Evolutionary conservation across 2,113 vertebrate species (phyloP).

Genomic region (Rhinogobius similis): DNA sequence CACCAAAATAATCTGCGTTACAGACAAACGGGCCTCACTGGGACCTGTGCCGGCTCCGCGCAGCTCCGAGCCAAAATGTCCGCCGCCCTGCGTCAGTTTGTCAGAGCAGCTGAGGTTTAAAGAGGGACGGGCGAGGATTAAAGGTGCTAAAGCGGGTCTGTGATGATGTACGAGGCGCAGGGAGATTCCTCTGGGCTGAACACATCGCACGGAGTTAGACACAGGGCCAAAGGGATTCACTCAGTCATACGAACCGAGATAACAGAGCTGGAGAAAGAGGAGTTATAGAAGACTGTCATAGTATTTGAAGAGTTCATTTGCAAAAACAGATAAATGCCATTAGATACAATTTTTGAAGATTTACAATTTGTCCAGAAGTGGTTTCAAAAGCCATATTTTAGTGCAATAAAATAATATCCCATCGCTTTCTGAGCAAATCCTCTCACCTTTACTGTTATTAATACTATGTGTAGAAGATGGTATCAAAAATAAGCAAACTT

Average conservation of each 20-base stretch:
- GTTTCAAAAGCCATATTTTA: no score
- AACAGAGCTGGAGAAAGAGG: background rate
- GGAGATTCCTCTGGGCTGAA: constrained; percentile 28
- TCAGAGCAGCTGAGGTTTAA: background rate
- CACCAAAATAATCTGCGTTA: background rate
- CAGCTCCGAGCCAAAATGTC: constrained; percentile 24
- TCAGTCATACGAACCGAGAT: background rate
- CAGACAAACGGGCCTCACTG: background rate
- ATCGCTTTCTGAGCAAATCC: no score
- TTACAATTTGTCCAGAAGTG: no score
- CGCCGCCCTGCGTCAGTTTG: constrained; percentile 7
- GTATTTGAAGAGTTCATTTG: no score
- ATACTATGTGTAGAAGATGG: no score
- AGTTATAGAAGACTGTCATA: no score
- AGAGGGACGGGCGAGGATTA: constrained; percentile 2
- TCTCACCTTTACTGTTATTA: no score
- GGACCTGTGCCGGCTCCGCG: background rate
- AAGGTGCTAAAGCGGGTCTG: constrained; percentile 21
- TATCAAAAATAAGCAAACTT: no score
- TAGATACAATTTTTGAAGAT: no score
- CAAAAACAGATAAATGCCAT: no score
- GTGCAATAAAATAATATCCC: no score
- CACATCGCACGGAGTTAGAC: background rate
- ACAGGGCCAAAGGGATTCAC: background rate
- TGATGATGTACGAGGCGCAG: constrained; percentile 14